Percentiles rank a stretch among this genome's conserved stretches.
Conservation (phyloP, 2,113 vertebrate genomes). For the Stegostoma tigrinum region DNA sequence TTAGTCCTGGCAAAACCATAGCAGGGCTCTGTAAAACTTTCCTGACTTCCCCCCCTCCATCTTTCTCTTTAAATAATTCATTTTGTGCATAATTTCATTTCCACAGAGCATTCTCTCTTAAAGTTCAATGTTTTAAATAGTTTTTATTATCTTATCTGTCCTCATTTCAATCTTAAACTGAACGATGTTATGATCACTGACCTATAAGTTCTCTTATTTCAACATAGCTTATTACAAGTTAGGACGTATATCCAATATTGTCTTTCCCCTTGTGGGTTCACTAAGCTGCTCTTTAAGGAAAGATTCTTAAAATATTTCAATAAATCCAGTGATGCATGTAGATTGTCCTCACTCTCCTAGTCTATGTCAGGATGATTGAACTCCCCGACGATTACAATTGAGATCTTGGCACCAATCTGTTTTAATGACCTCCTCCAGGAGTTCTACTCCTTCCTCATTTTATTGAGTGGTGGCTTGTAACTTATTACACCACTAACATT, state of each 20-base stretch:
- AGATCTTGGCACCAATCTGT: neutral
- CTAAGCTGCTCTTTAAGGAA: conserved; percentile 16
- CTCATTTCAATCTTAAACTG: conserved; percentile 2
- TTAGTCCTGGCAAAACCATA: neutral
- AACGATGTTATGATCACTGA: conserved; percentile 13
- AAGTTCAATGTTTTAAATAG: conserved; percentile 27
- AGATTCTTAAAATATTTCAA: conserved; percentile 26
- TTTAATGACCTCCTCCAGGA: neutral
- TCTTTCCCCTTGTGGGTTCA: neutral
- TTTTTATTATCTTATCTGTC: neutral
- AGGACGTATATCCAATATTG: neutral
- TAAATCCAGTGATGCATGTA: neutral
- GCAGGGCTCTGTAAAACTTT: neutral
- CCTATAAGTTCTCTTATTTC: conserved; percentile 12
- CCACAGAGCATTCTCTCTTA: neutral
- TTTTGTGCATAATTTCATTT: neutral
- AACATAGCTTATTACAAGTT: neutral
- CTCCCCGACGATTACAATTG: neutral
- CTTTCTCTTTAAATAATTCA: neutral
- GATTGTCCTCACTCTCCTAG: neutral
- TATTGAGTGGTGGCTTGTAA: neutral
- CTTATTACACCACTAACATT: neutral
- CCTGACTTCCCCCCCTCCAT: neutral
- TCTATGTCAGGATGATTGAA: neutral
- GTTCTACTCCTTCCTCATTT: neutral